Base-by-base conservation (phyloP, 2,113 vertebrate species). In the Okapia johnstoni region DNA sequence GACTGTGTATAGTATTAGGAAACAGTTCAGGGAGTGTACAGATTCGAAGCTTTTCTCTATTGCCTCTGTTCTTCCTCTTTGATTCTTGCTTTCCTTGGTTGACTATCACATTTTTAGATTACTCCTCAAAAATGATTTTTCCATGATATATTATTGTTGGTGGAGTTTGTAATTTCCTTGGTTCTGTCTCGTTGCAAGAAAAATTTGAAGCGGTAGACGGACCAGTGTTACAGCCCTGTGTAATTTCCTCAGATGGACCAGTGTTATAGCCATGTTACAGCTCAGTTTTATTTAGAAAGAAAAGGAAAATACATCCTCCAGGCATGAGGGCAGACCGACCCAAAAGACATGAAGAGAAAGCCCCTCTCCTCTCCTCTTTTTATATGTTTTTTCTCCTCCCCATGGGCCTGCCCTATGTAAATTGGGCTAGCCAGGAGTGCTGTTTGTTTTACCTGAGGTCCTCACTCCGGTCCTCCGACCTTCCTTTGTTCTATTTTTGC, bases 41-140 rank as follows among this genome's bases (percentile, higher is more conserved):
- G 52, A 80, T 92, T 33, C 3, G 7, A 76, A 96, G 52, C 11
- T 55, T 87, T n/a, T 86, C 14, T 25, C 52, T 28, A 19, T 85
- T 60, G 48, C 7, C 6, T 76, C 13, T 76, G 16, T 40, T 58
- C 30, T 8, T 89, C 17, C 23, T 16, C 7, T 88, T 93, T 93
- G 36, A n/a, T 80, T 95, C 40, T 25, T 83, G 3, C 80, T 89
- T 96, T 94, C 21, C 15, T 88, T 36, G 36, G 16, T 43, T 57
- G 33, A 66, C 13, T 95, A 11, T 26, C 36, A 57, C 25, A 93
- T 60, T 66, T 94, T 98, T 21, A 70, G 55, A 93, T 25, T 88
- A 76, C 9, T 33, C 19, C 3, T 87, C 33, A 63, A 79, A 77
- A 92, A 63, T 26, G 73, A 50, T 11, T 92, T 77, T 93, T 83